A percentile compares a stretch with the other conserved stretches of the same genome.
Evolutionary conservation across 2,888 invertebrate genomes (phyloP).

Genomic region (Scrobipalpa costella): DNA sequence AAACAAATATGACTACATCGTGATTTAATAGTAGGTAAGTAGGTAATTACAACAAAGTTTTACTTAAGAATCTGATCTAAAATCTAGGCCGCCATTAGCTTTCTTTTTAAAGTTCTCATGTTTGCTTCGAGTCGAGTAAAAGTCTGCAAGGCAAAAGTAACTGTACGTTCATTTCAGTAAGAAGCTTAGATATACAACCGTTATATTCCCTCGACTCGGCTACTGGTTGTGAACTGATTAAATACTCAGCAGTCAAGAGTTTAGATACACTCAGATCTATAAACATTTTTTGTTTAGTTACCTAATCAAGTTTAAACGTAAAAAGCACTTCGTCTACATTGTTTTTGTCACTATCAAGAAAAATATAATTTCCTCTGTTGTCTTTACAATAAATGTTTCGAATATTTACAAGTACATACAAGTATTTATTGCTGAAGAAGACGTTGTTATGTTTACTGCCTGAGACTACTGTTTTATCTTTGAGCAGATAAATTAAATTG

Average conservation of each 20-base stretch:
- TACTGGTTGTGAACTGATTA: not conserved
- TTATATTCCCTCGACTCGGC: not conserved
- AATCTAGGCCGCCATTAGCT: constrained; percentile 13
- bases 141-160: not conserved
- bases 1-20: constrained; percentile 59
- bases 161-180: not conserved
- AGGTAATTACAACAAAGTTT: constrained; percentile 26
- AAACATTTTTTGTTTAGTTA: not conserved
- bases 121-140: not conserved
- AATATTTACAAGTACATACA: constrained; percentile 77
- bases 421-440: constrained; percentile 76
- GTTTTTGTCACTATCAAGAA: constrained; percentile 66
- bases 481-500: not conserved
- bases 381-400: constrained; percentile 70
- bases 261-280: no score
- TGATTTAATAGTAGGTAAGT: constrained; percentile 28
- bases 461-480: not conserved
- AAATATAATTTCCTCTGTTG: constrained; percentile 74
- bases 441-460: constrained; percentile 47
- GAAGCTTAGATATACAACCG: constrained; percentile 6
- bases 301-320: not conserved
- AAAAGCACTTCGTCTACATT: not conserved
- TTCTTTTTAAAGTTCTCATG: constrained; percentile 5
- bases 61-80: constrained; percentile 26
- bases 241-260: not conserved